Base-by-base conservation (phyloP, 1,140 invertebrate species). In the Drosophila triauraria region DNA sequence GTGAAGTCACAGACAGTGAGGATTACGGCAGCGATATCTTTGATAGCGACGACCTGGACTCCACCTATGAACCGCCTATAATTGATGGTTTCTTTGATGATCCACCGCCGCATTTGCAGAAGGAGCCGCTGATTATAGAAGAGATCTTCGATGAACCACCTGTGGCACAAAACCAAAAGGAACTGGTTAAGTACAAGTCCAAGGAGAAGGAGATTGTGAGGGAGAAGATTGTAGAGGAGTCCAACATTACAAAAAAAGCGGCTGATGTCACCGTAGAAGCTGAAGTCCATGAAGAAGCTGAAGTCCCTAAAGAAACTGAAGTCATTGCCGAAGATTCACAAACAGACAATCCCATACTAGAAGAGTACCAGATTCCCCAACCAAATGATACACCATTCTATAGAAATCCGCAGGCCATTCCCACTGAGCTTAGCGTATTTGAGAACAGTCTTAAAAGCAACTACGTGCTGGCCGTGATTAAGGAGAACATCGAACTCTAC, bases 381-480 rank as follows among this genome's bases (percentile, higher is more conserved):
- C 4, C 23, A 17, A 38, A 15, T 5, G 38, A 76, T 6, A 3
- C n/a, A 4, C 32, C 47, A 10, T 59, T 54, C 17, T 69, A 75
- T n/a, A 51, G 44, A 23, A 47, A 65, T 13, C 42, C 25, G 1
- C 32, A 32, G 35, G 5, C 30, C 7, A 43, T 15, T 23, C 25
- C 27, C 10, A 43, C 62, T 3, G 80, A 83, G 17, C 35, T 70
- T 6, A 61, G 64, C 46, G 42, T 90, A 0, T 84, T 88, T 13
- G 84, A 90, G 35, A 90, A 84, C 17, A 90, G 84, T 10, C 15
- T 69, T 0, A 90, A 84, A 13, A 70, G 44, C 15, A 88, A 88
- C 47, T 27, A 78, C 30, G 84, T 84, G 6, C 42, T 88, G 20
- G 77, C 69, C 1, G 85, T 90, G 5, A 38, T 88, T 4, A 88